Evolutionary conservation across 2,113 vertebrate genomes (phyloP), one percentile per base, ranked within the genome.

Genomic region (Gadus chalcogrammus): DNA sequence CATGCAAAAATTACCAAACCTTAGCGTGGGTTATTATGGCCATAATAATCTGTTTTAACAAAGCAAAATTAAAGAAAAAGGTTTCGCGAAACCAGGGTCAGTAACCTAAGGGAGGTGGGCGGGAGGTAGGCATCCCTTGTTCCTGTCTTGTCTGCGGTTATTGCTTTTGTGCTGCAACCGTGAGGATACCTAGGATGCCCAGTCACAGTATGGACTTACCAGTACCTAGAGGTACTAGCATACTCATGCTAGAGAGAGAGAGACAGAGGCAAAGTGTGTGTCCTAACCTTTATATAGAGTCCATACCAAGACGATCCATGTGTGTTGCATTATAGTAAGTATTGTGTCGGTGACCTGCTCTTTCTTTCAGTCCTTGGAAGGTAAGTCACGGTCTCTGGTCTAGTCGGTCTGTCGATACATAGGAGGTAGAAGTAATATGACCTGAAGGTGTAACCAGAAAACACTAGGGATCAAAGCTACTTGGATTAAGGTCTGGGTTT

Each of bases 151-250:
- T 93, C 92, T 93, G 93, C 91, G 88, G 86, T 91, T 92, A 88
- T 82, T 93, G 91, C 93, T 93, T 85, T 92, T 92, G 89, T 85
- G 86, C 84, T 89, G 88, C 84, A 88, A 88, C 91, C 90, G 89
- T 90, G 92, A 89, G 88, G 42, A 48, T 48, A 9, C 42, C 87
- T 87, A 83, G 90, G 88, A 90, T 89, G 91, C 90, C 90, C 91
- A 92, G 90, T 93, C 88, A 90, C 88, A 91, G 89, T 94, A 93
- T 94, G 91, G 92, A 93, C 89, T 94, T 92, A 91, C 92, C 93
- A 93, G 93, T 94, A 89, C 91, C 82, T 93, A 93, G 90, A 80
- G 82, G 93, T 91, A 92, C 76, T 73, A 91, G 92, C 90, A 91
- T 92, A 64, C 85, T 88, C 55, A 75, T 91, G 91, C 91, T 88